Evolutionary conservation across 2,888 invertebrate genomes (phyloP), one percentile per base, ranked within the genome.

Genomic region (Protophormia terraenovae): DNA sequence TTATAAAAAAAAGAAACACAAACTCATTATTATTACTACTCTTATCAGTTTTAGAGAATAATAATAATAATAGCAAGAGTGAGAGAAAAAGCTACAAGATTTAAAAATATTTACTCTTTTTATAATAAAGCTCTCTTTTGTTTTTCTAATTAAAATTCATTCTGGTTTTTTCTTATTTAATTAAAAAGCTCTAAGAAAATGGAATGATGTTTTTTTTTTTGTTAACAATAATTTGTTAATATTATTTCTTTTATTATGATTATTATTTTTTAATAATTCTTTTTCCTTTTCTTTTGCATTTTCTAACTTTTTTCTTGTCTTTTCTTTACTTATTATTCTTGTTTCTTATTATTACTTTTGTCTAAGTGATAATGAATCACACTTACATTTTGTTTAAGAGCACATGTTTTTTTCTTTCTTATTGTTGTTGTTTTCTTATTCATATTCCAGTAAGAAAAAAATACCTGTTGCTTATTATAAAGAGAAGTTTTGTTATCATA

Each of bases 311-410:
- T 19, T n/a, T 19, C 2, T 35, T 35, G 35, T 12, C 3, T 6
- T 58, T 69, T 16, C 22, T 22, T 7, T 71, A 38, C n/a, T 60
- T 60, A 29, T 55, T 41, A 10, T 53, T 64, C 29, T 29, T 47
- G 10, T 0, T 66, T 35, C 8, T 75, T 50, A 12, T 58, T n/a
- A 60, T 27, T 47, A 29, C 41, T 72, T 35, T 45, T 32, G 16
- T 19, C 41, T 62, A 75, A 58, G 78, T 81, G 81, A 81, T 81
- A 85, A 85, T 85, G 81, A 85, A 77, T 85, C 84, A 85, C 81
- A 58, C 58, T 55, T 66, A 22, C 27, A 66, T 41, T 76, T 35
- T 35, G 35, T n/a, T n/a, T n/a, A 14, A 38, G 38, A 38, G 12
- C 12, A 38, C 12, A 14, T 38, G 38, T 4, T 38, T 38, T 3